Percentiles rank a stretch among this genome's conserved stretches.
These are phyloP conservation scores for Thalassoma bifasciatum DNA, from an alignment of 2,113 vertebrate genomes.

Conservation along the genomic window DNA sequence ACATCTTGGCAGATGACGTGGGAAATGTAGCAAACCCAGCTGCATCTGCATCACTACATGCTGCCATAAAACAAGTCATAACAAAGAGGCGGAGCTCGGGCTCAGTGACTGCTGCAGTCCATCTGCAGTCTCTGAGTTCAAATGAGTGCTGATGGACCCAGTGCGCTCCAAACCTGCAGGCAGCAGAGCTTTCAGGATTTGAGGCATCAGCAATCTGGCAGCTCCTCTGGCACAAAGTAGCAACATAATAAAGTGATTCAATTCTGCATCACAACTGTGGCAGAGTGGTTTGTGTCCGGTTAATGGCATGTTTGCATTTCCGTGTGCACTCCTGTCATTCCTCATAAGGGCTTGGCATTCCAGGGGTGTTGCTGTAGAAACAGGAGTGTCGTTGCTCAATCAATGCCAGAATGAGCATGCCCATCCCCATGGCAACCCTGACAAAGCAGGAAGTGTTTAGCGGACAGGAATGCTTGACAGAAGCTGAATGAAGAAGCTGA, in stretches of 20 bases:
- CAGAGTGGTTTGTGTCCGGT: background rate
- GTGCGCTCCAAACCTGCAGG: constrained; percentile 25
- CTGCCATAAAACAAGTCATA: constrained; percentile 31
- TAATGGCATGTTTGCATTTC: background rate
- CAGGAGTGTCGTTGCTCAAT: constrained; percentile 51
- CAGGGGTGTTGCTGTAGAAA: constrained; percentile 53
- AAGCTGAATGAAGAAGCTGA: constrained; percentile 20
- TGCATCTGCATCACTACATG: constrained; percentile 9
- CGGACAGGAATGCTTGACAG: constrained; percentile 66
- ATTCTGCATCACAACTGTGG: constrained; percentile 16
- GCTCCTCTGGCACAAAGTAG: constrained; percentile 7
- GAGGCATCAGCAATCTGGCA: constrained; percentile 49
- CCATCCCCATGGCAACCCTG: constrained; percentile 49
- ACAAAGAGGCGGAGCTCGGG: constrained; percentile 19
- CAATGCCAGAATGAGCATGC: constrained; percentile 55
- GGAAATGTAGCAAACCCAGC: constrained; percentile 17
- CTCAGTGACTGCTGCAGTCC: constrained; percentile 51
- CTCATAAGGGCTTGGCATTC: constrained; percentile 49
- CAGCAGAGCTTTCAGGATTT: constrained; percentile 50
- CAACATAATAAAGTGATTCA: constrained; percentile 29
- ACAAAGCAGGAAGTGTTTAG: constrained; percentile 63
- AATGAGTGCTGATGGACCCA: constrained; percentile 30
- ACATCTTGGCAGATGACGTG: constrained; percentile 1
- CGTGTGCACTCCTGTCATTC: constrained; percentile 42
- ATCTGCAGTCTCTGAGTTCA: constrained; percentile 52